Evolutionary conservation across 2,888 invertebrate species (phyloP), one percentile per base, ranked within the genome.

Genomic region (Biston betularia): DNA sequence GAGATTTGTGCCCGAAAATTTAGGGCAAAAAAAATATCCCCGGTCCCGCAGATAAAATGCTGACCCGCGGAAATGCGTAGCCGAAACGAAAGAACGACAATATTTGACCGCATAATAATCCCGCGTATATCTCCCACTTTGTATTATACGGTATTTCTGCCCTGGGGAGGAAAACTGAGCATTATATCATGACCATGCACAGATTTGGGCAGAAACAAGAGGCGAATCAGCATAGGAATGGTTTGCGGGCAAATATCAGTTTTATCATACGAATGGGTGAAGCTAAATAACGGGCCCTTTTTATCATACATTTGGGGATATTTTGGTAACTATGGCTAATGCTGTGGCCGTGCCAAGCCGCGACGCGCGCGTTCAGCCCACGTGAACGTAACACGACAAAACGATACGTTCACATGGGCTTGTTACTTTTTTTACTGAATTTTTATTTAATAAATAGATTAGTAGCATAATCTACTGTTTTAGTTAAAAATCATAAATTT

Each of bases 201-300:
- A 90, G 93, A 92, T 92, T 92, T 86, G 85, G 86, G 83, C 79
- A 88, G 84, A 89, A 92, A 90, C 91, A 92, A 89, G 89, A 87
- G 81, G 87, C 84, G 86, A 92, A 93, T 93, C 92, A 91, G 90
- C 93, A 93, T 93, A 91, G 91, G 85, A 93, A 93, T 93, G 79
- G 93, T 89, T 84, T 85, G 87, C 87, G 85, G 86, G 86, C 89
- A 54, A 54, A 54, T 54, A 87, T 85, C 88, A 84, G 85, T 89
- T 92, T 93, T 93, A 93, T 85, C 93, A 92, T 92, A 91, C 88
- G 88, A 93, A 93, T 91, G 84, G 90, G 87, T 81, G 89, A 88
- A 87, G 89, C 87, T 89, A 92, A 93, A 92, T 92, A 90, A 92
- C 88, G 85, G 77, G 70, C 79, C 85, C 89, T 85, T 87, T 90